These are phyloP conservation scores for Drosophila barbarae DNA, from an alignment of 2,888 invertebrate species.

Conservation along the genomic window DNA sequence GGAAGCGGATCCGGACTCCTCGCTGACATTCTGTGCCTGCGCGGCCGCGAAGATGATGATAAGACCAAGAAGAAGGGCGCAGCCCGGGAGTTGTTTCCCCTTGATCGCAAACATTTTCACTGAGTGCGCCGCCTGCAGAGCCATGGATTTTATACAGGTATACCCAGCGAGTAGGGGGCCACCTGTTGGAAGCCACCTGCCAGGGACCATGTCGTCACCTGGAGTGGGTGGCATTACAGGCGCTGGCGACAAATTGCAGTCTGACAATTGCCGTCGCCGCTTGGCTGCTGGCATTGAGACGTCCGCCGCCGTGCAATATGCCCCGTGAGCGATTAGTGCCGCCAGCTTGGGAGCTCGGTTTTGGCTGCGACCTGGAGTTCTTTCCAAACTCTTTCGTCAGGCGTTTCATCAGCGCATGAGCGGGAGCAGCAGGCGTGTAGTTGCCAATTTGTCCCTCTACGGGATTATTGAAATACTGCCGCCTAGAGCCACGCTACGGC, in stretches of 20 bases:
- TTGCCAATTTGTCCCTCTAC: constrained; percentile 62
- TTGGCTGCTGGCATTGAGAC: constrained; percentile 39
- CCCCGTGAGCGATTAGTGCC: constrained; percentile 70
- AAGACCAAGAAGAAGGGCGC: constrained; percentile 28
- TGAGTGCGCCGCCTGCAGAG: constrained; percentile 49
- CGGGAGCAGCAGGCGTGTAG: constrained; percentile 57
- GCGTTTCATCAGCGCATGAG: constrained; percentile 49
- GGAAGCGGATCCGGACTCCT: constrained; percentile 13
- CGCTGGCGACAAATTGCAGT: constrained; percentile 70
- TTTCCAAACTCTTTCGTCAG: constrained; percentile 38
- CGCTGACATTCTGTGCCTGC: constrained; percentile 44
- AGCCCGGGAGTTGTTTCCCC: constrained; percentile 46
- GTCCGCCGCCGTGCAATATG: constrained; percentile 19
- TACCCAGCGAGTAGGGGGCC: background rate
- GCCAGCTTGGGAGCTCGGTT: constrained; percentile 52
- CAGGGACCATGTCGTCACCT: constrained; percentile 31
- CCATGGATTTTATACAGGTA: constrained; percentile 64
- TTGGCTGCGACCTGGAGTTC: constrained; percentile 50
- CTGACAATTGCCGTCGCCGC: constrained; percentile 62
- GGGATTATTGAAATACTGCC: constrained; percentile 61
- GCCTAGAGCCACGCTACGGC: background rate
- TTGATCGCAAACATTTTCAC: constrained; percentile 56
- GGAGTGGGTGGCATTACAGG: constrained; percentile 34
- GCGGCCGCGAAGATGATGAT: constrained; percentile 13
- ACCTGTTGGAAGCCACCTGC: background rate